Conservation (phyloP, 1,140 invertebrate species). For the Agrilus planipennis region DNA sequence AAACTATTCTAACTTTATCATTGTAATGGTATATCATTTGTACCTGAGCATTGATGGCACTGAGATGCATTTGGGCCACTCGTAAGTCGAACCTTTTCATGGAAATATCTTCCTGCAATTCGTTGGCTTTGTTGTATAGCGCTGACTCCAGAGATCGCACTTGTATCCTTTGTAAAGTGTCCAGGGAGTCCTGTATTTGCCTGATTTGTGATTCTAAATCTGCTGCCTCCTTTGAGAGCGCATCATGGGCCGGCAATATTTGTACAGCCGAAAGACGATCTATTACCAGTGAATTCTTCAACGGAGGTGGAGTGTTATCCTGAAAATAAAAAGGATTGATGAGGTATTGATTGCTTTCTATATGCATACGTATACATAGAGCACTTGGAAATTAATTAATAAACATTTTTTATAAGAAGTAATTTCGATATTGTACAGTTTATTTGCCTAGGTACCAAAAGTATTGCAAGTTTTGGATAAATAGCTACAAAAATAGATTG, state of each 20-base stretch:
- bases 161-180: slow-evolving; percentile 73
- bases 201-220: slow-evolving; percentile 77
- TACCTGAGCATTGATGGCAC: slow-evolving; percentile 83
- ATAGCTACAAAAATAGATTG: too few species aligned
- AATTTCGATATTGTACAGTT: too few species aligned
- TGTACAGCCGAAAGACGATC: slow-evolving; percentile 65
- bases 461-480: too few species aligned
- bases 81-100: slow-evolving; percentile 86
- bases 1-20: too few species aligned
- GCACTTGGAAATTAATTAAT: background rate
- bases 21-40: too few species aligned
- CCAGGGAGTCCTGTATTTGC: slow-evolving; percentile 75
- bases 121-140: slow-evolving; percentile 86
- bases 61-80: slow-evolving; percentile 79
- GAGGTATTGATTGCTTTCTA: too few species aligned
- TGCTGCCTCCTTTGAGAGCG: slow-evolving; percentile 66
- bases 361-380: too few species aligned
- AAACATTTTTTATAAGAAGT: background rate
- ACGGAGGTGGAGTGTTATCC: slow-evolving; percentile 50
- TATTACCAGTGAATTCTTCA: slow-evolving; percentile 74
- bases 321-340: slow-evolving; percentile 19
- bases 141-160: slow-evolving; percentile 74
- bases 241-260: slow-evolving; percentile 60
- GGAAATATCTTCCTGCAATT: slow-evolving; percentile 89
- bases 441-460: too few species aligned